These are phyloP conservation scores for Cataglyphis hispanica DNA, from an alignment of 1,140 invertebrate species.

Conservation along the genomic window DNA sequence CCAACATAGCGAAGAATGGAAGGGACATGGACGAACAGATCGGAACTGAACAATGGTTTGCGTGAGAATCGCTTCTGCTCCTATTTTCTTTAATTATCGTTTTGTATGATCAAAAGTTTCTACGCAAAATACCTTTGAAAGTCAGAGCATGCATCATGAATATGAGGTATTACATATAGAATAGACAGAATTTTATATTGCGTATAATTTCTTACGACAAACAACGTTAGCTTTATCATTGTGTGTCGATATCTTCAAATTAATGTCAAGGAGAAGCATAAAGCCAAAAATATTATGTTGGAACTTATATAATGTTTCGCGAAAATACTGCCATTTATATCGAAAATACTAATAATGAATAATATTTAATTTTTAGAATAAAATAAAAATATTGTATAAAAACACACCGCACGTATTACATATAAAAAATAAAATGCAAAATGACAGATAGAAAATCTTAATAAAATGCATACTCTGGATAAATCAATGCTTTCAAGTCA, in stretches of 20 bases:
- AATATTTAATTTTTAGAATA: background rate
- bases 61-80: constrained; percentile 11
- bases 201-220: background rate
- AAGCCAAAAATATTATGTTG: background rate
- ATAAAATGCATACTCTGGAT: background rate
- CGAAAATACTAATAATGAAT: background rate
- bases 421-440: background rate
- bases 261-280: background rate
- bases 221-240: background rate
- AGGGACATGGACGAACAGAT: background rate
- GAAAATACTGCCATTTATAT: background rate
- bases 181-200: background rate
- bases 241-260: background rate
- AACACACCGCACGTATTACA: background rate
- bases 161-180: background rate
- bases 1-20: constrained; percentile 1
- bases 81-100: constrained; percentile 21
- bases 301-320: background rate
- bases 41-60: constrained; percentile 23
- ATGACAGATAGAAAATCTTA: background rate
- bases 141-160: background rate
- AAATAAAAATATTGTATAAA: constrained; percentile 1
- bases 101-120: background rate
- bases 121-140: background rate
- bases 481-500: background rate